Conservation (phyloP, 2,113 vertebrate genomes). For the Geococcyx californianus region DNA sequence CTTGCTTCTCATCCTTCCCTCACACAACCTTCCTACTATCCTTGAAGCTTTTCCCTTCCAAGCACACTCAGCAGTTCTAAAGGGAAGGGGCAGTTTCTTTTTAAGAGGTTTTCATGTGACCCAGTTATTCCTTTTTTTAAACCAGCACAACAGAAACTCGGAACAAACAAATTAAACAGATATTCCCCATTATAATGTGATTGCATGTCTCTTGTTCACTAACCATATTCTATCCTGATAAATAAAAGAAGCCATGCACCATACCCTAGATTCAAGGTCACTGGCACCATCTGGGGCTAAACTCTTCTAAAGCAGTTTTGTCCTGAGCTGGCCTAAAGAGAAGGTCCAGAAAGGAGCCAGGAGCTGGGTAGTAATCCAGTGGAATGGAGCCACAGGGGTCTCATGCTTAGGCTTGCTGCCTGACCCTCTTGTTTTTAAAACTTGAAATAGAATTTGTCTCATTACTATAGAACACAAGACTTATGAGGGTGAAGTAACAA, state of each 20-base stretch:
- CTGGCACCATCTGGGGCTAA: neutral
- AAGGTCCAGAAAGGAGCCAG: neutral
- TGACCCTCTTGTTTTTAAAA: neutral
- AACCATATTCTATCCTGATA: neutral
- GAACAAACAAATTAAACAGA: neutral
- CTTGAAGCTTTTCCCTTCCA: neutral
- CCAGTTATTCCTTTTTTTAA: neutral
- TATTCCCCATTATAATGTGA: accelerated
- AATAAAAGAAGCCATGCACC: neutral
- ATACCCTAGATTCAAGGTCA: neutral
- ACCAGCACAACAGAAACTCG: neutral
- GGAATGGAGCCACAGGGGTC: neutral
- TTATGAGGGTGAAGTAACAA: neutral
- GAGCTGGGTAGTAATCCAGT: neutral
- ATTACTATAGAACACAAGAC: neutral
- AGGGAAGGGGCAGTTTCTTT: neutral
- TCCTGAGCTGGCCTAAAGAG: neutral
- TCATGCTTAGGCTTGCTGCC: neutral
- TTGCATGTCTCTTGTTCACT: neutral
- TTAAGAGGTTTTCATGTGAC: neutral
- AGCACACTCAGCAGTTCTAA: neutral
- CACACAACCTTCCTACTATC: neutral
- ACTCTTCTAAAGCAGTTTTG: neutral
- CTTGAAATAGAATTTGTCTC: neutral
- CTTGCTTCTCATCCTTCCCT: neutral